phyloP scores from a whole-genome alignment of 1,140 invertebrate genomes.

The Conus betulinus region DNA sequence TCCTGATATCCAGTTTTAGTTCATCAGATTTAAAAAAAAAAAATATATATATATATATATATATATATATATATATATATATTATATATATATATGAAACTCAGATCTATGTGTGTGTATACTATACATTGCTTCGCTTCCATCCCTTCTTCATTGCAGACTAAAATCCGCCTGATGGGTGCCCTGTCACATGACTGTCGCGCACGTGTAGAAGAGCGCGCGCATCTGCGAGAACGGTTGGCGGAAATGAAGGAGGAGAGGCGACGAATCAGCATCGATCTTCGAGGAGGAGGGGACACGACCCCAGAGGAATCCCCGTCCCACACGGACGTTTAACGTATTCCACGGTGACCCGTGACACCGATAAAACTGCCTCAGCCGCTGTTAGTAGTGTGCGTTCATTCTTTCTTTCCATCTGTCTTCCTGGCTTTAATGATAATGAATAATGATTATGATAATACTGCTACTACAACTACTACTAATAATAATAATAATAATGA shows the following conservation, averaged over 20 bases:
- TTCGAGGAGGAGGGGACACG: not conserved
- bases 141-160: not conserved
- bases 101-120: not conserved
- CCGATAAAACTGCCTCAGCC: not conserved
- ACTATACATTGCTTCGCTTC: not conserved
- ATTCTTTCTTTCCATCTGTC: no score
- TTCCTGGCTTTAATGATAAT: no score
- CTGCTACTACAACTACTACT: no score
- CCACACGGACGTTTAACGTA: not conserved
- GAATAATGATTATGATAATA: no score
- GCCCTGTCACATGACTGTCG: slow-evolving; percentile 20
- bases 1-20: not conserved
- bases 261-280: slow-evolving; percentile 21
- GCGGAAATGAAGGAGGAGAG: slow-evolving; percentile 15
- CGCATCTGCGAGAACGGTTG: slow-evolving; percentile 16
- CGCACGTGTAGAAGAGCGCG: not conserved
- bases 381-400: slow-evolving; percentile 4
- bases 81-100: no score
- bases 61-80: no score
- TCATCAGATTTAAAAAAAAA: no score
- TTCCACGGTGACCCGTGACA: not conserved
- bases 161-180: slow-evolving; percentile 10
- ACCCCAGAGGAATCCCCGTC: not conserved
- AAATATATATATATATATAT: no score
- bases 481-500: no score